Evolutionary conservation across 2,888 invertebrate genomes (phyloP).

Genomic region (Ephialtes manifestator): DNA sequence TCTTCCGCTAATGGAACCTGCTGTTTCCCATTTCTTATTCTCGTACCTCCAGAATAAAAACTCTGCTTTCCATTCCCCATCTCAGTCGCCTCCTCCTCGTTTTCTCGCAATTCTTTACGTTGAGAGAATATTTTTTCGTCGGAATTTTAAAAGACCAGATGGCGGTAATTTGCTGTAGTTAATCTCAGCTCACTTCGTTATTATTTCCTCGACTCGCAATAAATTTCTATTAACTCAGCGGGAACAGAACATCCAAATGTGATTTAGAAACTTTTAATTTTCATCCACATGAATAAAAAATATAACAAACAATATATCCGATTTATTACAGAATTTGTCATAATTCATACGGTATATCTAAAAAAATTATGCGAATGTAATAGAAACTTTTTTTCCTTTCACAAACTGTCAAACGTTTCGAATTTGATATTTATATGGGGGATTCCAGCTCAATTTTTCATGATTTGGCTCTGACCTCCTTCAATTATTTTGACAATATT

Average conservation of each 20-base stretch:
- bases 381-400: no score
- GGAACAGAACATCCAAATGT: not conserved
- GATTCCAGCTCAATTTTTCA: no score
- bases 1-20: conserved; percentile 50
- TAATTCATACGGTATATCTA: no score
- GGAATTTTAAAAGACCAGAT: conserved; percentile 34
- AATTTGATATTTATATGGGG: no score
- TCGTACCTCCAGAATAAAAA: conserved; percentile 33
- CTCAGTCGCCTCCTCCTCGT: not conserved
- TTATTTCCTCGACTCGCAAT: conserved; percentile 2
- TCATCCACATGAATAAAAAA: not conserved
- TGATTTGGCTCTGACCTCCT: no score
- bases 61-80: conserved; percentile 27
- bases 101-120: not conserved
- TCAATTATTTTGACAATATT: no score
- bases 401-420: no score
- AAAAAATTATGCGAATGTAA: no score
- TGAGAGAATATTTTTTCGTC: conserved; percentile 44
- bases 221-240: not conserved
- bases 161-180: conserved; percentile 46
- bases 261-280: not conserved
- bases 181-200: conserved; percentile 31
- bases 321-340: not conserved
- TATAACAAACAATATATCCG: not conserved
- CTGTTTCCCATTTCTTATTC: conserved; percentile 61